These are phyloP conservation scores for Parotia lawesii DNA, from an alignment of 2,113 vertebrate species.

Conservation along the genomic window DNA sequence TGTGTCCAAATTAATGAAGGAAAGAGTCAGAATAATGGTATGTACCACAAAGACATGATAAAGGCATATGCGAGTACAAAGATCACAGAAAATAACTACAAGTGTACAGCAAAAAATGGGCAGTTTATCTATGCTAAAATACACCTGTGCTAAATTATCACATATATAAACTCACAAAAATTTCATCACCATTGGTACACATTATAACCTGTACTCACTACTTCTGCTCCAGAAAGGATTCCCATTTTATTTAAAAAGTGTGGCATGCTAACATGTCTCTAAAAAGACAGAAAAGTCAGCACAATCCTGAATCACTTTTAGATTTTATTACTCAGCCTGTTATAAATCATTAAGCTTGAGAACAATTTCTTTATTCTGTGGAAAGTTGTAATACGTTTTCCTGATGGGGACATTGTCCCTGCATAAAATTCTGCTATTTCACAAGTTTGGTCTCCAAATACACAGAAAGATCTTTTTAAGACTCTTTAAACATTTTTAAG, in stretches of 20 bases:
- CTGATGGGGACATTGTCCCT: background rate
- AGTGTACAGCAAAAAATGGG: background rate
- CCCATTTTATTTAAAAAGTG: background rate
- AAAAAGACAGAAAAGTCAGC: background rate
- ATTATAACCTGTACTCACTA: background rate
- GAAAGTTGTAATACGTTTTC: background rate
- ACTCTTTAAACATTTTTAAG: background rate
- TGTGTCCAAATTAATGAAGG: background rate
- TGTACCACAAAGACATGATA: background rate
- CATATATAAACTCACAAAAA: background rate
- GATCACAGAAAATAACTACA: background rate
- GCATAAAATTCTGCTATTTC: background rate
- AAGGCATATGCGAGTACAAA: background rate
- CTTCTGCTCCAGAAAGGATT: background rate
- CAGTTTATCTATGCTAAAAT: background rate
- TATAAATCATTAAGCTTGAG: background rate
- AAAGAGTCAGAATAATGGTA: background rate
- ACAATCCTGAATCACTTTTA: background rate
- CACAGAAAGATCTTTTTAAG: background rate
- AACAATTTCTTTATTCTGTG: background rate
- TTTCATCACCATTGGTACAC: background rate
- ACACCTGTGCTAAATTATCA: background rate
- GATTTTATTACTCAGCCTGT: background rate
- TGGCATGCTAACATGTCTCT: background rate
- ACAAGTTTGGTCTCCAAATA: background rate